Conservation (phyloP, 1,140 invertebrate species). For the Nephotettix cincticeps region DNA sequence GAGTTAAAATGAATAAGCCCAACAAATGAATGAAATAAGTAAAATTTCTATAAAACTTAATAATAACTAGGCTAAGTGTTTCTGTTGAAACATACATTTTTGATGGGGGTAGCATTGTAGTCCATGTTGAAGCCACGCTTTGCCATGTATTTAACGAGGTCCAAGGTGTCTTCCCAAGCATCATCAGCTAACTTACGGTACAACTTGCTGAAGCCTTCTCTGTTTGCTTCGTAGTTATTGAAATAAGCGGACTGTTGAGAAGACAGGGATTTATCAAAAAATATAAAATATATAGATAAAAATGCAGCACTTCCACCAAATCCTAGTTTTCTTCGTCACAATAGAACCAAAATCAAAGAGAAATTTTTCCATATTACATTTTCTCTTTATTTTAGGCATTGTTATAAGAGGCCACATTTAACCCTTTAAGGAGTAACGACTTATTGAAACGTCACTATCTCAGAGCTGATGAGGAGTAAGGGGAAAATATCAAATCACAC, state of each 20-base stretch:
- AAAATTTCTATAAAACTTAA: too few species aligned
- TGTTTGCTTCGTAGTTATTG: conserved; percentile 71
- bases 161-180: conserved; percentile 70
- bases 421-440: too few species aligned
- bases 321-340: background rate
- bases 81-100: background rate
- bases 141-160: conserved; percentile 71
- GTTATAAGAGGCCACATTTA: too few species aligned
- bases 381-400: background rate
- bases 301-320: too few species aligned
- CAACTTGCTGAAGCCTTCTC: conserved; percentile 71
- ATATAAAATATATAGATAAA: too few species aligned
- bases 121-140: conserved; percentile 64
- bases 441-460: too few species aligned
- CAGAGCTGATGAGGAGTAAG: too few species aligned
- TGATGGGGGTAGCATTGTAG: conserved; percentile 40
- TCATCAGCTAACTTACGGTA: conserved; percentile 72
- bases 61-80: too few species aligned
- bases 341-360: background rate
- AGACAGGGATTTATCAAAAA: background rate
- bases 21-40: too few species aligned
- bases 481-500: too few species aligned
- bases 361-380: background rate
- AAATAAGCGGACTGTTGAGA: conserved; percentile 62
- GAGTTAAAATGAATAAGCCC: too few species aligned